These are phyloP conservation scores for Mylabris phalerata DNA, from an alignment of 1,140 invertebrate species.

Conservation along the genomic window DNA sequence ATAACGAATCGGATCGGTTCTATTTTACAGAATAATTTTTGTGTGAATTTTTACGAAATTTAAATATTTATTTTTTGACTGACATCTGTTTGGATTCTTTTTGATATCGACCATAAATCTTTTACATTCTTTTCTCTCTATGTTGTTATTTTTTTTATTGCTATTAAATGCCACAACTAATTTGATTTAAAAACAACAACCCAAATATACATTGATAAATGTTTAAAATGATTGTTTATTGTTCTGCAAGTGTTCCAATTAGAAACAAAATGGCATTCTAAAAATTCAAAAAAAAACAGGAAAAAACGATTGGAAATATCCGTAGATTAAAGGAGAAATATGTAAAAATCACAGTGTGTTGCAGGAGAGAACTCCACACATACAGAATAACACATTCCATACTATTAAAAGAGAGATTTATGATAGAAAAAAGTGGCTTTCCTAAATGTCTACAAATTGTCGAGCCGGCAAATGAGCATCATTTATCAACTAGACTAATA, in stretches of 20 bases:
- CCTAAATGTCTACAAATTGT: constrained; percentile 44
- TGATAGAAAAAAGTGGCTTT: constrained; percentile 36
- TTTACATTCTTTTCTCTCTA: too few species aligned
- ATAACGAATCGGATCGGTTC: too few species aligned
- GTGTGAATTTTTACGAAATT: too few species aligned
- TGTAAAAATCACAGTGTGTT: constrained; percentile 5
- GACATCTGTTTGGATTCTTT: too few species aligned
- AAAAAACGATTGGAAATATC: too few species aligned
- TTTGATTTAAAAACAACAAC: constrained; percentile 10
- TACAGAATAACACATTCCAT: constrained; percentile 26
- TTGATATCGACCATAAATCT: too few species aligned
- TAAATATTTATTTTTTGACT: too few species aligned
- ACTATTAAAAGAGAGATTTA: constrained; percentile 43
- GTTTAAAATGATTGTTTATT: constrained; percentile 11
- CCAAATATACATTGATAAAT: constrained; percentile 2
- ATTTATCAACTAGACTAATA: constrained; percentile 34
- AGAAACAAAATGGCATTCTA: too few species aligned
- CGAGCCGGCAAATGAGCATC: constrained; percentile 41
- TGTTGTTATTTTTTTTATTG: too few species aligned
- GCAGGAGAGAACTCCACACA: constrained; percentile 3
- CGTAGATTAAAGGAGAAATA: too few species aligned
- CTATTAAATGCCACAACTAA: constrained; percentile 11
- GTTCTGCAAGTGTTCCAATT: neutral
- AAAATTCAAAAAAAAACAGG: too few species aligned
- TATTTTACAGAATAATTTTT: too few species aligned